Percentiles rank a stretch among this genome's conserved stretches.
These are phyloP conservation scores for Nymphalis io DNA, from an alignment of 1,140 invertebrate genomes.

Conservation along the genomic window DNA sequence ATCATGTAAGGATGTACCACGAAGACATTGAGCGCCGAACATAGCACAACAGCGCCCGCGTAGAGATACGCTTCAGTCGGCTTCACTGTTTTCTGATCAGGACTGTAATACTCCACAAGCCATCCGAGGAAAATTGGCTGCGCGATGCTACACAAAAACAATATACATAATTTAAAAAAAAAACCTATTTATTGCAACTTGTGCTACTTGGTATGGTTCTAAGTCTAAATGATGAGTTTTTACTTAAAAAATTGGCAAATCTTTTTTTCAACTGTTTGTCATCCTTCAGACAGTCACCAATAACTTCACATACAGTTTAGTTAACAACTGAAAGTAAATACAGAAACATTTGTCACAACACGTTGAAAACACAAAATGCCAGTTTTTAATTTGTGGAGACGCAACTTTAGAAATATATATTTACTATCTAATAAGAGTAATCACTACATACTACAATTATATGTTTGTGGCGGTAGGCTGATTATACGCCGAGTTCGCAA, in stretches of 20 bases:
- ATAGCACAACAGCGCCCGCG: slow-evolving; percentile 85
- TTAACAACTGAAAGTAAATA: no score
- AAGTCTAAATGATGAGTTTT: no score
- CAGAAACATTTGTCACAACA: no score
- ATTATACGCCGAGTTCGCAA: background rate
- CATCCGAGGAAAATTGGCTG: slow-evolving; percentile 88
- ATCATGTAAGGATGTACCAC: slow-evolving; percentile 91
- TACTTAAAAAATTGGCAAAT: no score
- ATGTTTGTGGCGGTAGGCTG: background rate
- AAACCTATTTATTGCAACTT: no score
- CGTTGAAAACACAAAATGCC: no score
- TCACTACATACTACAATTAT: background rate
- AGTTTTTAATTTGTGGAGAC: slow-evolving; percentile 76
- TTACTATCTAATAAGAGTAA: background rate
- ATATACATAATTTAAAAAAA: background rate
- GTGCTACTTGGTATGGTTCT: no score
- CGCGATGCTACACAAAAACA: slow-evolving; percentile 81
- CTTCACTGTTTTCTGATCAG: slow-evolving; percentile 71
- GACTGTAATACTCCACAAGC: slow-evolving; percentile 86
- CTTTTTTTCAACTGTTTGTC: no score
- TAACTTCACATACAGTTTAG: no score
- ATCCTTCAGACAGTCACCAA: no score
- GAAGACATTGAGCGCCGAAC: slow-evolving; percentile 86
- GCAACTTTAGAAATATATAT: slow-evolving; percentile 68
- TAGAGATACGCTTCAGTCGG: slow-evolving; percentile 84